Evolutionary conservation across 2,113 vertebrate genomes (phyloP).

Genomic region (Ovis canadensis): DNA sequence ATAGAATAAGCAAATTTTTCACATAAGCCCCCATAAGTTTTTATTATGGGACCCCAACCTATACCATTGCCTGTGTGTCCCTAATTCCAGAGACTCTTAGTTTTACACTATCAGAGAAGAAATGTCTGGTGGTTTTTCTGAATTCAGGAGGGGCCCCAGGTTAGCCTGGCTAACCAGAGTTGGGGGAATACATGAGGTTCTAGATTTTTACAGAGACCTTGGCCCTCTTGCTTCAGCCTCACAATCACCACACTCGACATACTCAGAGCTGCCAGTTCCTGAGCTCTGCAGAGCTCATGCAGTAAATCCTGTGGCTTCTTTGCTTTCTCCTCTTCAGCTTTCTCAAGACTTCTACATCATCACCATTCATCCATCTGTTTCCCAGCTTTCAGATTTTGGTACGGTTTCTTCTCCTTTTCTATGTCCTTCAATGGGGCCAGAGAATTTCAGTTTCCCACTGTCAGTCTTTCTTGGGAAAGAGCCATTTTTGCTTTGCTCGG

Average conservation of each 20-base stretch:
- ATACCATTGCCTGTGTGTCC: accelerated
- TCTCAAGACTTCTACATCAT: background rate
- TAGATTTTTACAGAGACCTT: background rate
- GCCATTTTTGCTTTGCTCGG: background rate
- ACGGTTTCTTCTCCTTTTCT: background rate
- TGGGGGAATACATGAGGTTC: background rate
- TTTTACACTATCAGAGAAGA: background rate
- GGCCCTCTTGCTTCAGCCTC: background rate
- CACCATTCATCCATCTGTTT: background rate
- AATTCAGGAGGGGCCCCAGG: background rate
- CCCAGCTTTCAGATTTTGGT: background rate
- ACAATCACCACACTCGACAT: accelerated
- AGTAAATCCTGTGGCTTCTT: background rate
- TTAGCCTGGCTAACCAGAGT: background rate
- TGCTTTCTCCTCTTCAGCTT: background rate
- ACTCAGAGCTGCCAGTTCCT: background rate
- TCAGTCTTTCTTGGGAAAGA: background rate
- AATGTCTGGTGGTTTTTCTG: background rate
- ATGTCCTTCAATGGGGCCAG: background rate
- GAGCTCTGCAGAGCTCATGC: accelerated
- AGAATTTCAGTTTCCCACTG: background rate
- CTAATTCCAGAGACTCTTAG: background rate
- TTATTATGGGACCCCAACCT: background rate
- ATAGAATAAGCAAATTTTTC: background rate
- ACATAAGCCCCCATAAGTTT: background rate